Base-by-base conservation (phyloP, 2,113 vertebrate genomes). In the Xiphophorus maculatus region DNA sequence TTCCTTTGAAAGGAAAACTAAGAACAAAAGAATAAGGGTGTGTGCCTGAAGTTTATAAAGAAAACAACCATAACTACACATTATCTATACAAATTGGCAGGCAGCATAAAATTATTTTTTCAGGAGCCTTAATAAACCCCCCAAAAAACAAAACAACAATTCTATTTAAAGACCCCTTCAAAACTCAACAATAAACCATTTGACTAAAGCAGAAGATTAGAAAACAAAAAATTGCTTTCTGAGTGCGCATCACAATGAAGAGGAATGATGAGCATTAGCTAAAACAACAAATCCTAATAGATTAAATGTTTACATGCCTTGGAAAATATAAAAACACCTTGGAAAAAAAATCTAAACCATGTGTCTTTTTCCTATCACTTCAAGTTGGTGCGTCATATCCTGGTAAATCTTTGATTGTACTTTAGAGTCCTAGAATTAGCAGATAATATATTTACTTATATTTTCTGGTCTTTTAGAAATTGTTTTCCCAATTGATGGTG, bases 1-100 rank as follows among this genome's bases (percentile, higher is more conserved):
- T 71, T 73, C 51, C 63, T 84, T 68, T 86, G n/a, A 77, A 84
- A 28, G 66, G 73, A 44, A 44, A 13, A 42, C 40, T 64, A 22
- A 33, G 15, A 33, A 32, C 6, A 30, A 30, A 64, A 30, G 28
- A 63, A 15, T 30, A 29, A 63, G 3, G 7, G 17, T n/a, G 51
- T 58, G 51, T 58, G 51, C 22, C 17, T 58, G 9, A n/a, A 58
- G 51, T n/a, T 58, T n/a, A 22, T n/a, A 25, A 58, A 58, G 22
- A 58, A 25, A n/a, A 58, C 5, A 58, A n/a, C 8, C 19, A 22
- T 19, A 25, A 19, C 17, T 54, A 2, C 48, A 54, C 48, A 54
- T 51, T 22, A 51, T 7, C 48, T 22, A 8, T 8, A 54, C 5
- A 54, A 25, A 17, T 25, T 15, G 40, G 14, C 40, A 42, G 4